These are phyloP conservation scores for Cotesia typhae DNA, from an alignment of 1,140 invertebrate genomes.

Conservation along the genomic window DNA sequence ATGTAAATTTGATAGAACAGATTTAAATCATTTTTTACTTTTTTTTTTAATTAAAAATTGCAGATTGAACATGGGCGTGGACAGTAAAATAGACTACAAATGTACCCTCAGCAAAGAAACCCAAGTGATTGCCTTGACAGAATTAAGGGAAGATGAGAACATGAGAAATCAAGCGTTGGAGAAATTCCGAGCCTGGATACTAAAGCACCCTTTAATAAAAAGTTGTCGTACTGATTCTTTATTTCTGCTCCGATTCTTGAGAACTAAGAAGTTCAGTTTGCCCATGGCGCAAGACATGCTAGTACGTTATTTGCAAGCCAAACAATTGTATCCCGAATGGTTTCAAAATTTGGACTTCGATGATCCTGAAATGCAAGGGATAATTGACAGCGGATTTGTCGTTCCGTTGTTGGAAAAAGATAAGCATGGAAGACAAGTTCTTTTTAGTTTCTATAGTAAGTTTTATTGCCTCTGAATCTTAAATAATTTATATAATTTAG, in stretches of 20 bases:
- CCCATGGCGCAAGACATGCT: constrained; percentile 85
- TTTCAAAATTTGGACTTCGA: constrained; percentile 80
- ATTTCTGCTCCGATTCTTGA: constrained; percentile 83
- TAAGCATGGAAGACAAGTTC: no score
- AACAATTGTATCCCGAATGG: constrained; percentile 83
- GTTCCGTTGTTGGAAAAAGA: no score
- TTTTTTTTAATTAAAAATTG: neutral
- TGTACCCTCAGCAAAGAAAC: constrained; percentile 61
- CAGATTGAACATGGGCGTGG: constrained; percentile 43
- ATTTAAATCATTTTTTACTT: neutral
- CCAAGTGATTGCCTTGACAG: constrained; percentile 71
- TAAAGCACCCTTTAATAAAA: constrained; percentile 79
- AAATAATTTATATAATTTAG: no score
- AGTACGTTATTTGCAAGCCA: constrained; percentile 84
- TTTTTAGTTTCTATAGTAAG: no score
- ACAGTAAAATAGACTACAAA: constrained; percentile 49
- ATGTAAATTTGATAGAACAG: no score
- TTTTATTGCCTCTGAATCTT: no score
- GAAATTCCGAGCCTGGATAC: constrained; percentile 80
- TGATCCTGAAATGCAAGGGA: constrained; percentile 63
- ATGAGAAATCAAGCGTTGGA: constrained; percentile 74
- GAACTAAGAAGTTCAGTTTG: constrained; percentile 87
- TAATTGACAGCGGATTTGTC: no score
- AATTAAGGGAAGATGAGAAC: constrained; percentile 77
- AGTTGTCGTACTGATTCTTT: constrained; percentile 79